Evolutionary conservation across 2,797 vertebrate species (phyloP).

Genomic region (Varecia variegata): DNA sequence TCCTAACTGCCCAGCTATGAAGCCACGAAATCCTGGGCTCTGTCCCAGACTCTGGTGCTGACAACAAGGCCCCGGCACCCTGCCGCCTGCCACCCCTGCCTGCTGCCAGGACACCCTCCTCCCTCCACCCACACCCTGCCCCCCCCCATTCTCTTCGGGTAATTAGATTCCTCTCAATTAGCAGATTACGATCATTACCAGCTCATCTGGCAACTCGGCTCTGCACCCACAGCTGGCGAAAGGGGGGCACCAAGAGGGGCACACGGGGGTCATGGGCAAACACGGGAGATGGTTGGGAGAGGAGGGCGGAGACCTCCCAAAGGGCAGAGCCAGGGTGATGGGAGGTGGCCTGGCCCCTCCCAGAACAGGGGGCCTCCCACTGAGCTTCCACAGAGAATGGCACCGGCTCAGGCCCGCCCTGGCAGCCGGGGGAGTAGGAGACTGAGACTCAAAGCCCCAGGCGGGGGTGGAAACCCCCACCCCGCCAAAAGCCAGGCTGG

Average conservation of each 20-base stretch:
- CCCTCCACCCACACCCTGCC: conserved; percentile 60
- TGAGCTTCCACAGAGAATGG: background rate
- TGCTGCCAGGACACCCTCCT: conserved; percentile 69
- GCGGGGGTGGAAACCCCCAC: conserved; percentile 49
- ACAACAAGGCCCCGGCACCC: conserved; percentile 41
- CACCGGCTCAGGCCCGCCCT: background rate
- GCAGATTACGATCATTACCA: conserved; percentile 81
- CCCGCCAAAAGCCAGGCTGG: conserved; percentile 57
- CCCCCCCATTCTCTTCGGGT: conserved; percentile 75
- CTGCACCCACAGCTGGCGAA: conserved; percentile 69
- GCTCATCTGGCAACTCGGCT: conserved; percentile 78
- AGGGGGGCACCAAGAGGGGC: conserved; percentile 50
- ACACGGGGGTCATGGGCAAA: conserved; percentile 60
- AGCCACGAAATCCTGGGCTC: conserved; percentile 35
- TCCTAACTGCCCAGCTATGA: background rate
- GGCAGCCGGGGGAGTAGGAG: conserved; percentile 40
- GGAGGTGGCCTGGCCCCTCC: background rate
- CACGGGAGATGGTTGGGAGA: background rate
- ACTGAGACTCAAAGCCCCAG: background rate
- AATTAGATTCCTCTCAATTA: conserved; percentile 83
- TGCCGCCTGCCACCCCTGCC: conserved; percentile 40
- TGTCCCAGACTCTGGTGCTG: conserved; percentile 9
- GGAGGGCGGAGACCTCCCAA: background rate
- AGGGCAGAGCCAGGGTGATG: background rate
- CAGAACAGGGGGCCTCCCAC: background rate